phyloP scores from a whole-genome alignment of 2,888 invertebrate species.

The Thera obeliscata region DNA sequence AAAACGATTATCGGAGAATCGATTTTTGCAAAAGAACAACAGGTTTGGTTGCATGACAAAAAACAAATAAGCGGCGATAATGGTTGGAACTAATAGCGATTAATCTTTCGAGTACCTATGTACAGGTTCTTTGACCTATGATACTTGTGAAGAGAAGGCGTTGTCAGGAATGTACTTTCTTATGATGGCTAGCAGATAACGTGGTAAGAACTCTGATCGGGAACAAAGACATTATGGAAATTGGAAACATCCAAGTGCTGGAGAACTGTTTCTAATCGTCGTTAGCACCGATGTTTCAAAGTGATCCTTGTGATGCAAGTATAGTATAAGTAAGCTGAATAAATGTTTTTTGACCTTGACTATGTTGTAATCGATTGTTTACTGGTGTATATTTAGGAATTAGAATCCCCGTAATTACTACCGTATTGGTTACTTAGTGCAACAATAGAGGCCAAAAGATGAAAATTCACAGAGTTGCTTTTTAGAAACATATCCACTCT shows the following conservation, averaged over 20 bases:
- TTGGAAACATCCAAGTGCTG: neutral
- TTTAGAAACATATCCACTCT: neutral
- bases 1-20: constrained; percentile 41
- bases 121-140: constrained; percentile 28
- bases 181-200: neutral
- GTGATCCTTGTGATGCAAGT: too few species aligned
- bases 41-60: constrained; percentile 39
- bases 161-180: constrained; percentile 1
- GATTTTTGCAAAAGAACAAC: constrained; percentile 42
- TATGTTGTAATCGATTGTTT: too few species aligned
- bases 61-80: constrained; percentile 36
- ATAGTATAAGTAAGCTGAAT: too few species aligned
- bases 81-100: constrained; percentile 36
- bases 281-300: too few species aligned
- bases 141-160: constrained; percentile 10
- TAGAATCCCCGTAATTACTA: too few species aligned
- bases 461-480: neutral
- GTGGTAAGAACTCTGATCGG: neutral
- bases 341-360: too few species aligned
- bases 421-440: too few species aligned
- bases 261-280: neutral
- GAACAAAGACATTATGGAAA: neutral
- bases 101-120: constrained; percentile 29
- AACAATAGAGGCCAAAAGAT: neutral
- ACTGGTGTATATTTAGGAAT: too few species aligned